Percentiles rank a stretch among this genome's conserved stretches.
Conservation (phyloP, 2,797 vertebrate species). For the Discoglossus pictus region DNA sequence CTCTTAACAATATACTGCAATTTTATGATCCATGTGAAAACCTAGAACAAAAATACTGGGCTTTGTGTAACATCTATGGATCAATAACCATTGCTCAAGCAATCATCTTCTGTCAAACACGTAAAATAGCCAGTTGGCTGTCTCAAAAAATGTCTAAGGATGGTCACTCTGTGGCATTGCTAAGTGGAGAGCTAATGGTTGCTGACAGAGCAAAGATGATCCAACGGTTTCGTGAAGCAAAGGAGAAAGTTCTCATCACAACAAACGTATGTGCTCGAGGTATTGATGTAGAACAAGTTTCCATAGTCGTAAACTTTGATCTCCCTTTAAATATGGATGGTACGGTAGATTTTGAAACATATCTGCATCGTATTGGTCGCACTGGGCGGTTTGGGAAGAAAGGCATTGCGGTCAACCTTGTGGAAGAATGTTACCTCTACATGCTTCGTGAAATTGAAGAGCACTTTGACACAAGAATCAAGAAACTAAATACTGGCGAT, state of each 20-base stretch:
- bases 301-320: slow-evolving; percentile 72
- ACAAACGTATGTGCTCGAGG: slow-evolving; percentile 78
- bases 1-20: slow-evolving; percentile 70
- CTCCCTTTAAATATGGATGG: slow-evolving; percentile 53
- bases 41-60: slow-evolving; percentile 62
- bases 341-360: slow-evolving; percentile 66
- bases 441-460: slow-evolving; percentile 63
- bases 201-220: slow-evolving; percentile 66
- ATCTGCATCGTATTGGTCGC: slow-evolving; percentile 74
- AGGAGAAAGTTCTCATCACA: slow-evolving; percentile 74
- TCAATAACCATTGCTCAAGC: slow-evolving; percentile 71
- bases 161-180: slow-evolving; percentile 67
- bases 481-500: slow-evolving; percentile 61
- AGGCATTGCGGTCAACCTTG: slow-evolving; percentile 71
- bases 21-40: slow-evolving; percentile 66
- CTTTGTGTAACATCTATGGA: slow-evolving; percentile 70
- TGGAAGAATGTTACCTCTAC: slow-evolving; percentile 53
- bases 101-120: slow-evolving; percentile 77
- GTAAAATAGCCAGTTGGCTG: slow-evolving; percentile 65
- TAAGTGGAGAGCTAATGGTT: slow-evolving; percentile 68
- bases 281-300: slow-evolving; percentile 75
- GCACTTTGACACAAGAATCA: slow-evolving; percentile 69
- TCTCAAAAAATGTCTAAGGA: slow-evolving; percentile 58
- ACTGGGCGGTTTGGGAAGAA: slow-evolving; percentile 72
- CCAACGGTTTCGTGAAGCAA: slow-evolving; percentile 70